phyloP scores from a whole-genome alignment of 2,113 vertebrate genomes.

The Oceanodroma tethys region DNA sequence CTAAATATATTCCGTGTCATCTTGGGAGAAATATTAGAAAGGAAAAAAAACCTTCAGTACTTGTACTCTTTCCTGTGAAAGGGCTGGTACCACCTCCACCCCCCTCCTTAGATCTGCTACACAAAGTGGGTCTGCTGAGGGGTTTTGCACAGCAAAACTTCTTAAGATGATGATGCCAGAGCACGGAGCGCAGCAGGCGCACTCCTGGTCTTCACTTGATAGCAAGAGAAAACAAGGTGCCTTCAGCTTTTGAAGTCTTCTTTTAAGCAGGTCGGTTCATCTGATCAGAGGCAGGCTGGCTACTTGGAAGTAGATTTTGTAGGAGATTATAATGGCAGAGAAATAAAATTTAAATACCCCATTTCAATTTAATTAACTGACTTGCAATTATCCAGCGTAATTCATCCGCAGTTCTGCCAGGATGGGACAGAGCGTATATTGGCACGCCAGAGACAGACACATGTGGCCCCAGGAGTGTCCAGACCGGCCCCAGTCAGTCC shows the following conservation, averaged over 20 bases:
- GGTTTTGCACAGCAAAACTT: background rate
- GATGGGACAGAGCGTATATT: background rate
- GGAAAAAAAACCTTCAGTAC: background rate
- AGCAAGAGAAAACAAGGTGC: background rate
- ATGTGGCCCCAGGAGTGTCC: background rate
- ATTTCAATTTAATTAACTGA: background rate
- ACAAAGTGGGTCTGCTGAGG: background rate
- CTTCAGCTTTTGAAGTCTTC: background rate
- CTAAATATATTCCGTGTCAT: background rate
- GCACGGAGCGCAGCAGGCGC: accelerated
- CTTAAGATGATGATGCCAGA: background rate
- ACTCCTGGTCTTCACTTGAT: background rate
- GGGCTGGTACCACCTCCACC: background rate
- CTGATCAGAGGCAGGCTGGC: background rate
- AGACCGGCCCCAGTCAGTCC: background rate
- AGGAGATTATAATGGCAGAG: background rate
- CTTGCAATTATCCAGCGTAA: background rate
- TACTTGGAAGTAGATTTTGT: background rate
- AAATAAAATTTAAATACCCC: background rate
- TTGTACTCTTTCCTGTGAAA: background rate
- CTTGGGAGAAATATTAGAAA: background rate
- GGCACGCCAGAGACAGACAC: background rate
- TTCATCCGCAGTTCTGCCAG: background rate
- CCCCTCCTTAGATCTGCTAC: background rate
- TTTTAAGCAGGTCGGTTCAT: background rate